A percentile compares a stretch with the other conserved stretches of the same genome.
These are phyloP conservation scores for Scaptomyza graminum DNA, from an alignment of 1,140 invertebrate species.

Conservation along the genomic window DNA sequence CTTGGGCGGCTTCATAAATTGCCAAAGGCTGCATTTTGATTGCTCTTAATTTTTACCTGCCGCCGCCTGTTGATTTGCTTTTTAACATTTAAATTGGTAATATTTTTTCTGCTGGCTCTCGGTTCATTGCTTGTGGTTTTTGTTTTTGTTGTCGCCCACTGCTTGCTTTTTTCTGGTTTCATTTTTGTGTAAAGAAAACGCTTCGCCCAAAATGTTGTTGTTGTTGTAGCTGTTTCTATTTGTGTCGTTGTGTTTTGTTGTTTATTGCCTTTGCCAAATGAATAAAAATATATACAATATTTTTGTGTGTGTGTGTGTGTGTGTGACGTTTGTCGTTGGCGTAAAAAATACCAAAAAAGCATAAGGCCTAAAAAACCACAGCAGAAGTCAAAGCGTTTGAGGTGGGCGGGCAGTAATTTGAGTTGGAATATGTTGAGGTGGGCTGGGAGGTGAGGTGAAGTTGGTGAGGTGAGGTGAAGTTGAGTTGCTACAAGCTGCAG, in stretches of 20 bases:
- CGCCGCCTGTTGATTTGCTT: slow-evolving; percentile 53
- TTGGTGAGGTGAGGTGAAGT: slow-evolving; percentile 51
- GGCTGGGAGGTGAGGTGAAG: slow-evolving; percentile 47
- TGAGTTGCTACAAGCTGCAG: slow-evolving; percentile 58
- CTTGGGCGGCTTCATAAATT: slow-evolving; percentile 37
- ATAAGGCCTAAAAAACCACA: slow-evolving; percentile 31
- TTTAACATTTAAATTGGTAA: slow-evolving; percentile 78
- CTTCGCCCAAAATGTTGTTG: slow-evolving; percentile 58
- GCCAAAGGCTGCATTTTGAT: slow-evolving; percentile 68
- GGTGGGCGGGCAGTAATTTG: slow-evolving; percentile 62
- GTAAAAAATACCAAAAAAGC: slow-evolving; percentile 42
- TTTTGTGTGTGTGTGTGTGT: slow-evolving; percentile 61
- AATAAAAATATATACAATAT: slow-evolving; percentile 81
- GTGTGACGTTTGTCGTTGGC: slow-evolving; percentile 60
- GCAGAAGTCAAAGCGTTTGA: slow-evolving; percentile 58
- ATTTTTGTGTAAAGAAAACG: slow-evolving; percentile 34
- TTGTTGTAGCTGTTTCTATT: slow-evolving; percentile 50
- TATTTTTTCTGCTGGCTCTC: slow-evolving; percentile 50
- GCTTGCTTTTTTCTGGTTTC: slow-evolving; percentile 33
- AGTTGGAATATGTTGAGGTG: slow-evolving; percentile 47
- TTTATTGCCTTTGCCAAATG: slow-evolving; percentile 77
- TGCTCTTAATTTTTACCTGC: slow-evolving; percentile 75
- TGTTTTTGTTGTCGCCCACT: slow-evolving; percentile 67
- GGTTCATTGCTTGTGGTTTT: slow-evolving; percentile 33
- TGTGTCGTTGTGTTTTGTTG: slow-evolving; percentile 52